Conservation (phyloP, 2,888 invertebrate species). For the Dicyrtoma fusca region DNA sequence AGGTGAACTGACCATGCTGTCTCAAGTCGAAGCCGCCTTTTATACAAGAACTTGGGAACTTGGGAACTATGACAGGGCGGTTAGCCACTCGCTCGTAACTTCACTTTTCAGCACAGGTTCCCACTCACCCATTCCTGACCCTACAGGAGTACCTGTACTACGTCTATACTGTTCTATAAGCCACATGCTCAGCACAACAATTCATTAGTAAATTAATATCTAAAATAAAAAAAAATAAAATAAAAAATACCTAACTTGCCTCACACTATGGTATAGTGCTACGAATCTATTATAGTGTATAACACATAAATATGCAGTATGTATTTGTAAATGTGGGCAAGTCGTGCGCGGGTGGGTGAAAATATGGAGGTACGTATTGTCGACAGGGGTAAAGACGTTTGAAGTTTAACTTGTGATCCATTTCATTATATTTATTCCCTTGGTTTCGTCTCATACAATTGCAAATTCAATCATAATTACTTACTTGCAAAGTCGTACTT, state of each 20-base stretch:
- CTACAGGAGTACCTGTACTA: not conserved
- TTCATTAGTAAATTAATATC: no score
- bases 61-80: not conserved
- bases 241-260: not conserved
- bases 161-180: no score
- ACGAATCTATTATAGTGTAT: not conserved
- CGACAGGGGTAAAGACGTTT: not conserved
- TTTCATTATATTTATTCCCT: no score
- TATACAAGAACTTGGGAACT: constrained; percentile 9
- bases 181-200: no score
- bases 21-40: constrained; percentile 24
- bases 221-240: not conserved
- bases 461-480: no score
- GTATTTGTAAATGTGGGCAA: not conserved
- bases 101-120: not conserved
- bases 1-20: constrained; percentile 28
- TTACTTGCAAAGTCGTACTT: no score
- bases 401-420: no score
- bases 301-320: not conserved
- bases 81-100: not conserved
- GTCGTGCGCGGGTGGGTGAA: constrained; percentile 18
- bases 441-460: no score
- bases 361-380: not conserved
- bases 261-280: not conserved
- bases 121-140: constrained; percentile 1